Evolutionary conservation across 1,140 invertebrate species (phyloP).

Genomic region (Ooceraea biroi): DNA sequence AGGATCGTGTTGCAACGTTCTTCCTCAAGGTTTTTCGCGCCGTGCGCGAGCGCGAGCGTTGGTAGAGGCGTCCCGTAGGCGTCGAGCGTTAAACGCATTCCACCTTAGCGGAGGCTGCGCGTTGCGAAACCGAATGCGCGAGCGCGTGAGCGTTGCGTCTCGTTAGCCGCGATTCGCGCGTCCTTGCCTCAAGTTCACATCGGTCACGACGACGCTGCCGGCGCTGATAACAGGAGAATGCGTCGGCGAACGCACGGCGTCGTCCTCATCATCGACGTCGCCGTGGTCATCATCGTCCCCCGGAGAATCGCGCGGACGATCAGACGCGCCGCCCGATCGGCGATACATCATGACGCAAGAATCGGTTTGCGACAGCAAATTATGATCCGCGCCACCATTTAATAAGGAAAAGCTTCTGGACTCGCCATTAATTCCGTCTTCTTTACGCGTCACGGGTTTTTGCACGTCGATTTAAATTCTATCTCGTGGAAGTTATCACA

Average conservation of each 20-base stretch:
- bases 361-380: slow-evolving; percentile 2
- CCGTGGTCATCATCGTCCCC: background rate
- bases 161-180: slow-evolving; percentile 83
- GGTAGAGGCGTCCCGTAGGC: slow-evolving; percentile 86
- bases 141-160: slow-evolving; percentile 78
- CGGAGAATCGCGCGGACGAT: background rate
- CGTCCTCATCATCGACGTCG: no score
- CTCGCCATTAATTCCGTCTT: background rate
- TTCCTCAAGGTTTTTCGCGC: slow-evolving; percentile 84
- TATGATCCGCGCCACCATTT: background rate
- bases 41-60: slow-evolving; percentile 9
- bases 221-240: slow-evolving; percentile 50
- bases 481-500: background rate
- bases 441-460: background rate
- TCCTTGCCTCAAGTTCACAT: slow-evolving; percentile 85
- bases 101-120: slow-evolving; percentile 84
- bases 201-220: slow-evolving; percentile 61
- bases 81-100: slow-evolving; percentile 86
- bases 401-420: background rate
- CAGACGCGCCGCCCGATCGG: slow-evolving; percentile 36
- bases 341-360: slow-evolving; percentile 30
- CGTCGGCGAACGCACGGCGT: no score
- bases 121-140: slow-evolving; percentile 83
- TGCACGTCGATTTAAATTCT: slow-evolving; percentile 28
- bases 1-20: slow-evolving; percentile 85